phyloP scores from a whole-genome alignment of 2,113 vertebrate genomes.

The Lophura nycthemera region DNA sequence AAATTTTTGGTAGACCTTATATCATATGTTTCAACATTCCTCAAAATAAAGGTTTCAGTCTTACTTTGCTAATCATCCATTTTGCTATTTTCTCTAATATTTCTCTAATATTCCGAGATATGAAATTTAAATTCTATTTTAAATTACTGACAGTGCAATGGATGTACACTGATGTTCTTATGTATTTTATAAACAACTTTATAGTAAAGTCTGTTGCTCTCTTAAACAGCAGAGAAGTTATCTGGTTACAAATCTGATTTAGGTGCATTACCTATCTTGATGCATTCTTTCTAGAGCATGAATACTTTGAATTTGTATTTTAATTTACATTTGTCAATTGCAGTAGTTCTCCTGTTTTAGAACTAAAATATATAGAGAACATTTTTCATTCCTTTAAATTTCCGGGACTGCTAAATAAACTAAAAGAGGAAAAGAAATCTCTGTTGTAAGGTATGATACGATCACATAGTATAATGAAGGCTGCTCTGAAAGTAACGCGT shows the following conservation, averaged over 20 bases:
- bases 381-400: background rate
- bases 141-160: background rate
- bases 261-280: background rate
- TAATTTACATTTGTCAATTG: background rate
- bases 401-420: background rate
- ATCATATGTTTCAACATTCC: rapidly evolving
- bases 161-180: background rate
- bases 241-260: background rate
- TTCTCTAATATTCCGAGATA: background rate
- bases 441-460: background rate
- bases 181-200: background rate
- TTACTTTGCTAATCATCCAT: background rate
- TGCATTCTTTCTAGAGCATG: background rate
- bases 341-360: background rate
- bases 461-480: background rate
- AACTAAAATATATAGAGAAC: background rate
- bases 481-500: too few species aligned
- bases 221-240: background rate
- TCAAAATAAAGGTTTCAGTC: background rate
- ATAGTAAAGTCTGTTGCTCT: background rate
- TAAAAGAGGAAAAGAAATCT: background rate
- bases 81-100: background rate
- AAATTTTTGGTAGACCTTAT: background rate
- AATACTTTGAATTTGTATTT: background rate
- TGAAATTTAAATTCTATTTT: background rate